These are phyloP conservation scores for Sander vitreus DNA, from an alignment of 2,113 vertebrate species.

Conservation along the genomic window DNA sequence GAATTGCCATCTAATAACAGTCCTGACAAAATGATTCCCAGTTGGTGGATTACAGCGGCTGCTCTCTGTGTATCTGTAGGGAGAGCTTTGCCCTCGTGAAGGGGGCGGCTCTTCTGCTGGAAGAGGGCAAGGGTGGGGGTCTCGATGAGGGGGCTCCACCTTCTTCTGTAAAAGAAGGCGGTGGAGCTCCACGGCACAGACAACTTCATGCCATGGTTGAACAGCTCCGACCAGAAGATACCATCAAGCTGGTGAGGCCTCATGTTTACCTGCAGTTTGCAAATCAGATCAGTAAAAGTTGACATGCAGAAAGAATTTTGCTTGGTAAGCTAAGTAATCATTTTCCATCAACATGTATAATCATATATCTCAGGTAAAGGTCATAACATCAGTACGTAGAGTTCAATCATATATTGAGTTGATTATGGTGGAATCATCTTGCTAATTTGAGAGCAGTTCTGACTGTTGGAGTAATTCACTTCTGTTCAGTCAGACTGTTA, in stretches of 20 bases:
- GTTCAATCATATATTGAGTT: neutral
- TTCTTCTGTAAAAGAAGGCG: constrained; percentile 47
- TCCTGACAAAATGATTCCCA: neutral
- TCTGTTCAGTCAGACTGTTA: neutral
- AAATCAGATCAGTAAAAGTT: neutral
- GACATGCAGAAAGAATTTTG: neutral
- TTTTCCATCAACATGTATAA: neutral
- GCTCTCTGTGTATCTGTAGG: constrained; percentile 71
- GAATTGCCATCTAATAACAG: neutral
- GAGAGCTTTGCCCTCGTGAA: constrained; percentile 95
- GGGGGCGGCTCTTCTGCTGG: constrained; percentile 90
- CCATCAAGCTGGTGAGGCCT: constrained; percentile 89
- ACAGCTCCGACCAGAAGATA: constrained; percentile 90
- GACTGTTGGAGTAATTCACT: neutral
- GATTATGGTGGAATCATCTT: too few relatives aligned
- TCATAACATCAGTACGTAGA: neutral
- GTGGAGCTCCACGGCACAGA: constrained; percentile 68
- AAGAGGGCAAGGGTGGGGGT: constrained; percentile 78
- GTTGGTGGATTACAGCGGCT: neutral
- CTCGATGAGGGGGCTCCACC: constrained; percentile 47
- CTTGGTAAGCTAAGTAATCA: neutral
- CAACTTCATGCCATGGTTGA: constrained; percentile 93
- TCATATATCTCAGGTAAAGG: neutral
- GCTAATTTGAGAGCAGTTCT: neutral
- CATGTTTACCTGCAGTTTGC: neutral